Base-by-base conservation (phyloP, 2,888 invertebrate genomes). In the Chymomyza caudatula region DNA sequence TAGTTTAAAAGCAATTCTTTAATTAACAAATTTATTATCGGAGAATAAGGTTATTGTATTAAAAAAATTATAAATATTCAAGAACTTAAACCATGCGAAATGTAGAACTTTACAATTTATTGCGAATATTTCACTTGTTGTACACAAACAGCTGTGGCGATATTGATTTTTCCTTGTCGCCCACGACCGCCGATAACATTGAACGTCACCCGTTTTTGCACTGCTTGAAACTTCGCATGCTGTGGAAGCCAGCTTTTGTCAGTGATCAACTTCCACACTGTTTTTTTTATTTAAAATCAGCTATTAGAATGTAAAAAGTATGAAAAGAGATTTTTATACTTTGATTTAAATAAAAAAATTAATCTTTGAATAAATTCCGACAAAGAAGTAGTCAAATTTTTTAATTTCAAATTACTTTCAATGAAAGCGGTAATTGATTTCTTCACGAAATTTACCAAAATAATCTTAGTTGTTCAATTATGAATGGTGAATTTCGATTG, bases 71-170 rank as follows among this genome's bases (percentile, higher is more conserved):
- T 23, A 13, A 4, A 15, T 54, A 2, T 23, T 5, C 13, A 25
- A 11, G 6, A 23, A 1, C 42, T 19, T 19, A 52, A 15, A 43
- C 23, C 4, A 2, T 17, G 20, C 17, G 25, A 19, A 42, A n/a
- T 60, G 19, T 25, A 53, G 56, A 56, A 54, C 51, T 22, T 20
- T 51, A 5, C 1, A 11, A 54, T 69, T 69, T 67, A 71, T 69
- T 77, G 74, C 74, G 61, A 53, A 56, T 58, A 59, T 77, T 81
- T 70, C 79, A 80, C 79, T 80, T 80, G 79, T 80, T 80, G 79
- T 80, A 77, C 82, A 80, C 68, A 20, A 80, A 81, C 79, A 80
- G 79, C 79, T 80, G 79, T 81, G 70, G 60, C 65, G 37, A 13
- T 76, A 81, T 79, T 55, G 79, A 79, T 79, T 79, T 79, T 81